These are phyloP conservation scores for Eristalis pertinax DNA, from an alignment of 2,888 invertebrate species.

Conservation along the genomic window DNA sequence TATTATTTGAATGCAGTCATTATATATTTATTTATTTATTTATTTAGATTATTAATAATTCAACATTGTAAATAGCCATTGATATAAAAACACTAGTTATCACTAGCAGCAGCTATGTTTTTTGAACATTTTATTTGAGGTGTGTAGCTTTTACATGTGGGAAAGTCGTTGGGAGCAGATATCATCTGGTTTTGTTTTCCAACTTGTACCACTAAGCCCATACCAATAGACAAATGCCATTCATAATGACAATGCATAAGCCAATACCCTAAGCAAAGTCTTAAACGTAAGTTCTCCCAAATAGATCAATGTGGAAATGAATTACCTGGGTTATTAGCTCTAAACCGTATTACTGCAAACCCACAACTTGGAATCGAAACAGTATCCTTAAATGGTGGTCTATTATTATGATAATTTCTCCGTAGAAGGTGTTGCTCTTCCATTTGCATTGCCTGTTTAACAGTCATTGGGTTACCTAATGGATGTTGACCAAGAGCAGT, in stretches of 20 bases:
- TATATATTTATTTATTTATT: background rate
- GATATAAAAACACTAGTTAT: background rate
- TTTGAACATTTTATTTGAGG: conserved; percentile 61
- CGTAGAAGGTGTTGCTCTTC: conserved; percentile 68
- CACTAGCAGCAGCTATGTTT: background rate
- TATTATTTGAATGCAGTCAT: too few relatives aligned
- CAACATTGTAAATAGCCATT: background rate
- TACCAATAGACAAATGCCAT: conserved; percentile 77
- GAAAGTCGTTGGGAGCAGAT: conserved; percentile 86
- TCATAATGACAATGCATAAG: conserved; percentile 77
- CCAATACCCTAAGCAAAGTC: conserved; percentile 74
- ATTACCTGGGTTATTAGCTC: conserved; percentile 76
- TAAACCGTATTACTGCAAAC: conserved; percentile 77
- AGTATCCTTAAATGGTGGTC: conserved; percentile 78
- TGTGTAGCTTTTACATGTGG: conserved; percentile 89
- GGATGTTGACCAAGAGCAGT: conserved; percentile 75
- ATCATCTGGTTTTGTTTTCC: conserved; percentile 85
- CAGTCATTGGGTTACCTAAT: conserved; percentile 73
- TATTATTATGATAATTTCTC: conserved; percentile 68
- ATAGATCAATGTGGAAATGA: background rate
- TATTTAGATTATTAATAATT: background rate
- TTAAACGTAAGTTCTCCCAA: background rate
- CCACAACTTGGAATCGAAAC: conserved; percentile 78
- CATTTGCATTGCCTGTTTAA: conserved; percentile 74
- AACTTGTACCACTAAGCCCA: conserved; percentile 76